Base-by-base conservation (phyloP, 2,797 vertebrate species). In the Ispidina lecontei region DNA sequence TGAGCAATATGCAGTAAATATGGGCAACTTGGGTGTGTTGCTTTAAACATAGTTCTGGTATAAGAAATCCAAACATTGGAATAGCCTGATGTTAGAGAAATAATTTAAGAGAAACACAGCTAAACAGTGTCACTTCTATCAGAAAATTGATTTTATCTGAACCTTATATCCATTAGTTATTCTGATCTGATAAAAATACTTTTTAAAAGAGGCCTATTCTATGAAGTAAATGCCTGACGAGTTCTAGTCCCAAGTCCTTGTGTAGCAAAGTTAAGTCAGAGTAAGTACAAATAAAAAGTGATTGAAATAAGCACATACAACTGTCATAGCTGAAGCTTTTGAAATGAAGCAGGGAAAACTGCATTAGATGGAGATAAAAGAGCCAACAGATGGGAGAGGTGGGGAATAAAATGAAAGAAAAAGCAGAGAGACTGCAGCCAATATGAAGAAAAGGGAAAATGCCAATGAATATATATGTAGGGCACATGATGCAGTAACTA, bases 301-400 rank as follows among this genome's bases (percentile, higher is more conserved):
- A 19, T 60, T 60, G 21, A 73, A 89, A 63, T 44, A 56, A 82
- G 8, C 9, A 19, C 9, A 8, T 73, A 37, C n/a, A 89, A 28
- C 92, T 84, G 35, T 72, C 55, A 78, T 21, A 80, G 54, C 56
- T 58, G 69, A 87, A 89, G 72, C 22, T 91, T 89, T 80, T 94
- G n/a, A 68, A 89, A 54, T 74, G 13, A 55, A 81, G 18, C 59
- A 55, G 47, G 26, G 71, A 90, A 64, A 51, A 60, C 68, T 90
- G 49, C 56, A 54, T 82, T 79, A 81, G 64, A 14, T 63, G 63
- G 44, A 93, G 56, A 89, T 87, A 79, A 84, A 94, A 81, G 33
- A 87, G 12, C 26, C 41, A 89, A 49, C 74, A 86, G 71, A 77
- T 95, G 81, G 90, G 78, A 87, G 83, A 82, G 25, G 11, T 29